Percentiles rank a stretch among this genome's conserved stretches.
phyloP scores from a whole-genome alignment of 2,888 invertebrate species.

The Limulus polyphemus region DNA sequence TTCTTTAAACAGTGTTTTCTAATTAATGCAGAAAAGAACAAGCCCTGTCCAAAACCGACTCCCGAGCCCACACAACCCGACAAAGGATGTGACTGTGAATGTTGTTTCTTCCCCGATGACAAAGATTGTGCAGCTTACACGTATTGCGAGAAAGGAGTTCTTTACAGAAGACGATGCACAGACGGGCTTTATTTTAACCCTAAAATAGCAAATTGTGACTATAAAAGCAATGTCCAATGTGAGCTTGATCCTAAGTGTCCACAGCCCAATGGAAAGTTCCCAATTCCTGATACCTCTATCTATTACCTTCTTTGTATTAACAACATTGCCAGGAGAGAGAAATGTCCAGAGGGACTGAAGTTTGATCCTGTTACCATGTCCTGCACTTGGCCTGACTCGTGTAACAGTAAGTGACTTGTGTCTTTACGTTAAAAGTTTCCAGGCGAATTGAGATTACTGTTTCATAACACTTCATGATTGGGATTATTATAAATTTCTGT shows the following conservation, averaged over 20 bases:
- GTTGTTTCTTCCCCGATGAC: background rate
- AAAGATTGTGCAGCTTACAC: conserved; percentile 1
- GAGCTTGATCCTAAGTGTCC: background rate
- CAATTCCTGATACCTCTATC: background rate
- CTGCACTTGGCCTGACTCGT: background rate
- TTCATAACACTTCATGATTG: too few species aligned
- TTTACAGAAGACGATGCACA: background rate
- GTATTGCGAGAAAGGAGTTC: background rate
- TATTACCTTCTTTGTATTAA: conserved; percentile 30
- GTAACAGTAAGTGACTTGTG: too few species aligned
- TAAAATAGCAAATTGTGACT: background rate
- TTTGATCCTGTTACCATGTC: background rate
- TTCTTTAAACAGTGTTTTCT: too few species aligned
- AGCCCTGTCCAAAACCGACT: background rate
- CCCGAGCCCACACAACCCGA: background rate
- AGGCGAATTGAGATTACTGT: too few species aligned
- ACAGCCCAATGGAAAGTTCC: background rate
- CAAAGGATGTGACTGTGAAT: background rate
- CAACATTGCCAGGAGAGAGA: conserved; percentile 58
- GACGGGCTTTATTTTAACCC: conserved; percentile 2
- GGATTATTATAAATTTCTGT: too few species aligned
- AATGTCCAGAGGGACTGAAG: background rate
- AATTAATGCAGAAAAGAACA: too few species aligned
- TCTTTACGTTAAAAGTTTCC: too few species aligned
- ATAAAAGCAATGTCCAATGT: background rate